Evolutionary conservation across 2,797 vertebrate genomes (phyloP).

Genomic region (Melopsittacus undulatus): DNA sequence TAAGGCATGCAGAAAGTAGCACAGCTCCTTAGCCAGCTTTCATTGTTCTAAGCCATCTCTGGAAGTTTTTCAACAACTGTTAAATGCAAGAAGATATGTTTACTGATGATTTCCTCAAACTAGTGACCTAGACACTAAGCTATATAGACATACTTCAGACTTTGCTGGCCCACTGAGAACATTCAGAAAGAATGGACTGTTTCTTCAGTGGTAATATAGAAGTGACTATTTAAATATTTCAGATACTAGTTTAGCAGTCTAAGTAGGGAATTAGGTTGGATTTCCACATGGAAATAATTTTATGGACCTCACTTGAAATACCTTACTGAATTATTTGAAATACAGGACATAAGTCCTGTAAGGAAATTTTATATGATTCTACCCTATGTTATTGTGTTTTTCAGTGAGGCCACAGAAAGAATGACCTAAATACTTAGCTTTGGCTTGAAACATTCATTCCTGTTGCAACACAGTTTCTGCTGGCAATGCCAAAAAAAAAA

Average conservation of each 20-base stretch:
- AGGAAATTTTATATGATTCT: neutral
- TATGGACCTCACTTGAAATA: neutral
- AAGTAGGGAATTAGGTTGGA: neutral
- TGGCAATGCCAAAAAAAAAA: neutral
- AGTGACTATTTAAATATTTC: neutral
- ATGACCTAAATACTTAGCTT: neutral
- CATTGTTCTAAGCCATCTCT: neutral
- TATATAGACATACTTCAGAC: rapidly evolving
- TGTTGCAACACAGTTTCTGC: neutral
- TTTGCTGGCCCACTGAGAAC: neutral
- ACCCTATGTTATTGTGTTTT: neutral
- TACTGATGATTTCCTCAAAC: neutral
- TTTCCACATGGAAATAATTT: neutral
- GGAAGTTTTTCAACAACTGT: neutral
- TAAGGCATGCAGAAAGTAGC: neutral
- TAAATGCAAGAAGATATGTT: neutral
- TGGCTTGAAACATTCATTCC: neutral
- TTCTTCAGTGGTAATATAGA: neutral
- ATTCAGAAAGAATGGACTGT: neutral
- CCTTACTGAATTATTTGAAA: neutral
- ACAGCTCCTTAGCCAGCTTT: neutral
- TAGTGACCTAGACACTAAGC: neutral
- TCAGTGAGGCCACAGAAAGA: neutral
- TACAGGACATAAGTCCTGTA: neutral
- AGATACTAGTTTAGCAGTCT: neutral